These are phyloP conservation scores for Hippopotamus amphibius DNA, from an alignment of 2,113 vertebrate genomes.

Conservation along the genomic window DNA sequence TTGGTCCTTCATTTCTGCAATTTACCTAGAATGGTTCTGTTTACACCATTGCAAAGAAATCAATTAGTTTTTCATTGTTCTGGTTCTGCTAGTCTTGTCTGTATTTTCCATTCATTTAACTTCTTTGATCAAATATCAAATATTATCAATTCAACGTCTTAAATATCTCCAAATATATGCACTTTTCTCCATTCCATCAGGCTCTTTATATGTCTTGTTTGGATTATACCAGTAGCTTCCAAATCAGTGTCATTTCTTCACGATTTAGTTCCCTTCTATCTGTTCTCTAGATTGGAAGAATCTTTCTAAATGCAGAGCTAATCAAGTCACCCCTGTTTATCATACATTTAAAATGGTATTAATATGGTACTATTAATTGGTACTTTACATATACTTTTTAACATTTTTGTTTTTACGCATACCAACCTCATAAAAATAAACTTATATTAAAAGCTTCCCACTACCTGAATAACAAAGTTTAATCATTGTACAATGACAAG, in stretches of 20 bases:
- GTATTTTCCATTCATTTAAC: not conserved
- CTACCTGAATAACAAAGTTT: not conserved
- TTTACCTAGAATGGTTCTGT: not conserved
- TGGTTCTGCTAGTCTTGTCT: not conserved
- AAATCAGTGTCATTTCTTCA: not conserved
- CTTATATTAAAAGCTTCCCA: not conserved
- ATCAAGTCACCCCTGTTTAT: not conserved
- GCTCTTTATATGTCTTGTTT: not conserved
- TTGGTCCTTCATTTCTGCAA: not conserved
- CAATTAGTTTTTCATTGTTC: not conserved
- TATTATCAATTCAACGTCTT: not conserved
- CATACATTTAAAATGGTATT: not conserved
- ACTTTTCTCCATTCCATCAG: not conserved
- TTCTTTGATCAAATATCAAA: not conserved
- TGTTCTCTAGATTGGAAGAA: not conserved
- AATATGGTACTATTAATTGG: not conserved
- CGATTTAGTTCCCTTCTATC: not conserved
- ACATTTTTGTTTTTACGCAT: not conserved
- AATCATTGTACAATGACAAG: not conserved
- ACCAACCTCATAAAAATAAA: not conserved
- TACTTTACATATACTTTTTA: not conserved
- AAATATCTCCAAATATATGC: not conserved
- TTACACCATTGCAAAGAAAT: not conserved
- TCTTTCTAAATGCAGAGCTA: not conserved
- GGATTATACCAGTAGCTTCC: not conserved